These are phyloP conservation scores for Oncorhynchus tshawytscha DNA, from an alignment of 2,113 vertebrate genomes.

Conservation along the genomic window DNA sequence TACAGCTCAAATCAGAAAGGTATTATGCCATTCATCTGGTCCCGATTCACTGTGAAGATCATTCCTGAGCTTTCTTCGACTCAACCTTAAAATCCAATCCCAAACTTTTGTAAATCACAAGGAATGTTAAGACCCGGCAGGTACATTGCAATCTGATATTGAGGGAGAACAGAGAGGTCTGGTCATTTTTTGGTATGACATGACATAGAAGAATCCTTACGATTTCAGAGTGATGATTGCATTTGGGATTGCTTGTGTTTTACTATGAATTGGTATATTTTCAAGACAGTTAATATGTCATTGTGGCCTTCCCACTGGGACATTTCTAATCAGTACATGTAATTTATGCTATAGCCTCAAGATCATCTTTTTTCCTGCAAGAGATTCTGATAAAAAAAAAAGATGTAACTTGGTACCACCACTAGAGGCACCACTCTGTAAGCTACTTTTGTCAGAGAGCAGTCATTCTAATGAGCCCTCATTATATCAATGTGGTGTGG, in stretches of 20 bases:
- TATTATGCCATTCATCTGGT: neutral
- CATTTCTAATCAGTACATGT: too few species aligned
- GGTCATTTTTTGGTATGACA: too few species aligned
- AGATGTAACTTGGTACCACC: neutral
- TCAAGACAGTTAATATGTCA: too few species aligned
- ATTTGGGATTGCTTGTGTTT: too few species aligned
- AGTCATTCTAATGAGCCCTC: too few species aligned
- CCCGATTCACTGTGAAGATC: conserved; percentile 1
- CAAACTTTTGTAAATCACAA: neutral
- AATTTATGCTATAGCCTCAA: neutral
- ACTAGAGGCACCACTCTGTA: neutral
- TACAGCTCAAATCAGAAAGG: neutral
- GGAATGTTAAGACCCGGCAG: neutral
- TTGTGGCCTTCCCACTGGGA: too few species aligned
- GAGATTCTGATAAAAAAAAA: neutral
- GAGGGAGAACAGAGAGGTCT: neutral
- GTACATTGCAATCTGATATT: neutral
- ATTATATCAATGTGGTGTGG: too few species aligned
- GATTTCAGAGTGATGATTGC: too few species aligned
- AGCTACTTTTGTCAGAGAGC: too few species aligned
- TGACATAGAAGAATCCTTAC: too few species aligned
- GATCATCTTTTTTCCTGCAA: neutral
- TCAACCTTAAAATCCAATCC: conserved; percentile 6
- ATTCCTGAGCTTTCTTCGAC: neutral
- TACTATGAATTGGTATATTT: too few species aligned